Conservation (phyloP, 2,888 invertebrate species). For the Falcaria lacertinaria region DNA sequence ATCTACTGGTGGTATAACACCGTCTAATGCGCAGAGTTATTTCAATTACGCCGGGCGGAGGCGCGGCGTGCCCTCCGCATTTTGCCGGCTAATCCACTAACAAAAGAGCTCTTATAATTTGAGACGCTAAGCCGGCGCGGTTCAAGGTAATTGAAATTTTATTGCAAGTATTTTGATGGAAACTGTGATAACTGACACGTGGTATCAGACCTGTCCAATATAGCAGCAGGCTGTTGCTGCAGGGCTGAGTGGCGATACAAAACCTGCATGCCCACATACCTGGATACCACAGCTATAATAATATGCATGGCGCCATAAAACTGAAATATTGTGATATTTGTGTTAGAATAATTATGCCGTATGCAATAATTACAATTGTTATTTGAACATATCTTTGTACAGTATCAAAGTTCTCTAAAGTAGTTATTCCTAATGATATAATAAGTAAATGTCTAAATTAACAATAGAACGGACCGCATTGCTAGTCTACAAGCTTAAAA, state of each 20-base stretch:
- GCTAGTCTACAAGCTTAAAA: background rate
- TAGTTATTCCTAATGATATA: background rate
- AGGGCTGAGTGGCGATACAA: too few species aligned
- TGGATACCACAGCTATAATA: too few species aligned
- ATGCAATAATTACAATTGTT: too few species aligned
- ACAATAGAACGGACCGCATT: conserved; percentile 8
- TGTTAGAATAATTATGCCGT: too few species aligned
- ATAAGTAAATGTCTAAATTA: conserved; percentile 1
- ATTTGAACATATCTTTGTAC: too few species aligned
- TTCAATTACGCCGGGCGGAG: conserved; percentile 44
- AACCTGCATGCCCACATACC: too few species aligned
- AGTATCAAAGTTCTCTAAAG: too few species aligned
- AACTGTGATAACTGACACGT: conserved; percentile 5
- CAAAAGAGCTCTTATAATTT: conserved; percentile 50
- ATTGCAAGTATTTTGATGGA: conserved; percentile 44
- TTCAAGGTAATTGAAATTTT: conserved; percentile 54
- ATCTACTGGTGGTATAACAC: conserved; percentile 21
- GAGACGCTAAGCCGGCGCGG: conserved; percentile 31
- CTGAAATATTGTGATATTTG: too few species aligned
- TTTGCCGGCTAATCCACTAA: conserved; percentile 52
- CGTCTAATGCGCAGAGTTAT: conserved; percentile 52
- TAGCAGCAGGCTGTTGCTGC: background rate
- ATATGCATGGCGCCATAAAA: too few species aligned
- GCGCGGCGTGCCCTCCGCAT: conserved; percentile 33
- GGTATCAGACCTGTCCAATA: background rate